Percentiles rank a stretch among this genome's conserved stretches.
These are phyloP conservation scores for Zaprionus lineosus DNA, from an alignment of 2,888 invertebrate genomes.

Conservation along the genomic window DNA sequence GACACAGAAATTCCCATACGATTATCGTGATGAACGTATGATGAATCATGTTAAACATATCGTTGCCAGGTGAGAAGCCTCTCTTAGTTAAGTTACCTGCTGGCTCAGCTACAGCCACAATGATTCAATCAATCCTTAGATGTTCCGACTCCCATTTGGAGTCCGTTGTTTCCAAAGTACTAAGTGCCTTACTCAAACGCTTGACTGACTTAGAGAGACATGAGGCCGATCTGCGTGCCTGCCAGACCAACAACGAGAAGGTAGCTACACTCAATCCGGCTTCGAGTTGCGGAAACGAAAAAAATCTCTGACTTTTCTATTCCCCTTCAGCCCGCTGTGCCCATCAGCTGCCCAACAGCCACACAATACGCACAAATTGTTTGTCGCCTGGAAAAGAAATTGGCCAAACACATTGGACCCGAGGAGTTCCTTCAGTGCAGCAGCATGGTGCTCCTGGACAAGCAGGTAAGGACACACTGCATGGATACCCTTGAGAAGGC, in stretches of 20 bases:
- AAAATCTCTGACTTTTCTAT: background rate
- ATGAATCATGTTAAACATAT: conserved; percentile 84
- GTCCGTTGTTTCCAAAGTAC: conserved; percentile 82
- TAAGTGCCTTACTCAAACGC: conserved; percentile 84
- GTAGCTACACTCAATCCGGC: too few species aligned
- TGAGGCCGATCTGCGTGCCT: conserved; percentile 82
- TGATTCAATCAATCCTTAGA: conserved; percentile 53
- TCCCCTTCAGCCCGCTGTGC: conserved; percentile 25
- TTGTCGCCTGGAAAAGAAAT: conserved; percentile 82
- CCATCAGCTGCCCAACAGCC: conserved; percentile 79
- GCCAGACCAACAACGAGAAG: conserved; percentile 81
- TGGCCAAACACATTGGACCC: conserved; percentile 83
- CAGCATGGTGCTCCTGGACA: conserved; percentile 81
- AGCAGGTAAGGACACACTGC: conserved; percentile 80
- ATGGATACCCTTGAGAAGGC: too few species aligned
- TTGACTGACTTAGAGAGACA: conserved; percentile 83
- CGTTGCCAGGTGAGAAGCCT: conserved; percentile 82
- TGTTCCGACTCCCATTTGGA: conserved; percentile 83
- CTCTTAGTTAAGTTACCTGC: conserved; percentile 1
- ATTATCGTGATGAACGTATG: conserved; percentile 83
- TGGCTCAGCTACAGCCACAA: conserved; percentile 1
- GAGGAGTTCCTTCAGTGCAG: conserved; percentile 83
- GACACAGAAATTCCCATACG: conserved; percentile 83
- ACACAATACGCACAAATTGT: conserved; percentile 83
- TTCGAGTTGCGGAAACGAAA: too few species aligned